Percentiles rank a stretch among this genome's conserved stretches.
Conservation (phyloP, 2,888 invertebrate genomes). For the Drosophila cognata region DNA sequence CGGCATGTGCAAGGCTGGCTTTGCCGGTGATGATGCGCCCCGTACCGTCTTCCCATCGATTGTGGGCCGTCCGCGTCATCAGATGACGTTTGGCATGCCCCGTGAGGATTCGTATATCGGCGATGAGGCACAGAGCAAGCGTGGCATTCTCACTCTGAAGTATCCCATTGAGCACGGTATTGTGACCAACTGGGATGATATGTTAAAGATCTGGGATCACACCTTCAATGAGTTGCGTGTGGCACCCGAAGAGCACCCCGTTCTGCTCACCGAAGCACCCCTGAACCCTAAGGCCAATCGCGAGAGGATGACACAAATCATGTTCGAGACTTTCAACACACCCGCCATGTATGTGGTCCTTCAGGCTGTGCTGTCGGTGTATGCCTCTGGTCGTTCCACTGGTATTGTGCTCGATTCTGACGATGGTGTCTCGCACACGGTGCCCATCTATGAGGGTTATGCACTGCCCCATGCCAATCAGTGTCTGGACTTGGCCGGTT, state of each 20-base stretch:
- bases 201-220: slow-evolving; percentile 99
- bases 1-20: slow-evolving; percentile 97
- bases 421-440: slow-evolving; percentile 98
- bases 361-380: slow-evolving; percentile 96
- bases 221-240: slow-evolving; percentile 99
- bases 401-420: slow-evolving; percentile 98
- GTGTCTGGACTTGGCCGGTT: slow-evolving; percentile 96
- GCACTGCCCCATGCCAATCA: slow-evolving; percentile 97
- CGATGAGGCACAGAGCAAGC: slow-evolving; percentile 94
- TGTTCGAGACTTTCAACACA: slow-evolving; percentile 97
- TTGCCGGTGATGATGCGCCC: slow-evolving; percentile 95
- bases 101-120: slow-evolving; percentile 95
- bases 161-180: slow-evolving; percentile 99
- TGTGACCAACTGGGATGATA: slow-evolving; percentile 99
- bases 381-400: slow-evolving; percentile 98
- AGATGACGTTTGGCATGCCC: slow-evolving; percentile 97
- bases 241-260: slow-evolving; percentile 96
- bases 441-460: slow-evolving; percentile 98
- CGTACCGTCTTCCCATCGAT: slow-evolving; percentile 95
- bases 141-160: slow-evolving; percentile 96
- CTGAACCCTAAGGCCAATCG: slow-evolving; percentile 95
- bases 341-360: slow-evolving; percentile 97
- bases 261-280: slow-evolving; percentile 94
- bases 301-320: slow-evolving; percentile 97
- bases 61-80: slow-evolving; percentile 95